Conservation (phyloP, 2,888 invertebrate species). For the Mythimna lalbum region DNA sequence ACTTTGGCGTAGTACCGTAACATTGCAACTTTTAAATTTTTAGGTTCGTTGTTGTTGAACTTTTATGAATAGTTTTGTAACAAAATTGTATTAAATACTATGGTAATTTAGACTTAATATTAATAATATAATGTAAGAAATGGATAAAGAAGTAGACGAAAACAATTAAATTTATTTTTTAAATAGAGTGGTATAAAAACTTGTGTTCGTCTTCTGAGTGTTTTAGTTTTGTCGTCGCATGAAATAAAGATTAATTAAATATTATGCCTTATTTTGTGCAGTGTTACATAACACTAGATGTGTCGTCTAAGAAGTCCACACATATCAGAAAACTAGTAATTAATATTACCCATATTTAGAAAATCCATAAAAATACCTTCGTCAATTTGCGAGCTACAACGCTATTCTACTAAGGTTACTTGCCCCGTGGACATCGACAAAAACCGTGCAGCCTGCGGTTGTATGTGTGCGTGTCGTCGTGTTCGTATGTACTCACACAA, state of each 20-base stretch:
- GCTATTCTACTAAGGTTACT: constrained; percentile 79
- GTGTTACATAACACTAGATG: not conserved
- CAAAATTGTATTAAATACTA: not conserved
- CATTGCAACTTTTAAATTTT: constrained; percentile 78
- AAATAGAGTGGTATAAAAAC: no score
- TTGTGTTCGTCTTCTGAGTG: not conserved
- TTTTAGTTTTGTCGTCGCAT: not conserved
- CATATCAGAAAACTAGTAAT: constrained; percentile 21
- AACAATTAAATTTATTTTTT: not conserved
- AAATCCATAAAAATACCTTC: constrained; percentile 55
- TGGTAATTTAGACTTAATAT: not conserved
- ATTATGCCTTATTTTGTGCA: not conserved
- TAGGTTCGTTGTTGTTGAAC: constrained; percentile 16
- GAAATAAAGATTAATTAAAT: not conserved
- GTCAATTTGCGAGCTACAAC: constrained; percentile 75
- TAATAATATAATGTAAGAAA: not conserved
- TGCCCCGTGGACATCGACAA: constrained; percentile 91
- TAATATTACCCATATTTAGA: constrained; percentile 51
- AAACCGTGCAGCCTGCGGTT: constrained; percentile 86
- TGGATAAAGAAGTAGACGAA: no score
- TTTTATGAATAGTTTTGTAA: constrained; percentile 14
- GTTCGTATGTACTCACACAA: constrained; percentile 73
- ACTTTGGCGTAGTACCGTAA: constrained; percentile 75
- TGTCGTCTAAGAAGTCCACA: not conserved
- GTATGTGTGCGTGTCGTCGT: constrained; percentile 70